Conservation (phyloP, 2,113 vertebrate genomes). For the Muntiacus reevesi region DNA sequence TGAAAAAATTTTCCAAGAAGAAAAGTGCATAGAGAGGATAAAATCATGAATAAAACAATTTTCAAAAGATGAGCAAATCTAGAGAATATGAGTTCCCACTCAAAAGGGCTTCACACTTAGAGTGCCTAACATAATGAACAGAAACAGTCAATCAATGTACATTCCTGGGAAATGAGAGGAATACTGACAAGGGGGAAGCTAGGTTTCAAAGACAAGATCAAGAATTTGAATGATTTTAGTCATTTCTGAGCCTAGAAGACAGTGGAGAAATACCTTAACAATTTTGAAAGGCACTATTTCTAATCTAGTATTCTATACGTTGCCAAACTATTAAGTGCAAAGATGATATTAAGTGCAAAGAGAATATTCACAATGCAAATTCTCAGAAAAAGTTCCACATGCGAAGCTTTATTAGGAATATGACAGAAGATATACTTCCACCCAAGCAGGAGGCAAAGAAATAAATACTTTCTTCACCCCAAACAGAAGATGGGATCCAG, state of each 20-base stretch:
- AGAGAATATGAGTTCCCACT: background rate
- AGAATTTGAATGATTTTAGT: background rate
- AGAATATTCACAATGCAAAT: background rate
- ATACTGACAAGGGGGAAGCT: background rate
- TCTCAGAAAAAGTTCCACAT: background rate
- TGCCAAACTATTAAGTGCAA: background rate
- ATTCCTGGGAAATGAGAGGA: background rate
- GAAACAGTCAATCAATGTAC: background rate
- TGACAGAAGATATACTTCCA: background rate
- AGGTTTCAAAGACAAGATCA: background rate
- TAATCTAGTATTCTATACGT: background rate
- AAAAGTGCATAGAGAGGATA: background rate
- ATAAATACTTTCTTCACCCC: background rate
- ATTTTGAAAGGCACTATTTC: background rate
- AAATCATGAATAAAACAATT: background rate
- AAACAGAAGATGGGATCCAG: background rate
- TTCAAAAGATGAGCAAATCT: background rate
- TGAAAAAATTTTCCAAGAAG: background rate
- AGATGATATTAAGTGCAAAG: background rate
- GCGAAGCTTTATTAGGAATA: background rate
- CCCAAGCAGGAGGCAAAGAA: background rate
- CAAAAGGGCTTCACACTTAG: background rate
- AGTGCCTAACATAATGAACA: background rate
- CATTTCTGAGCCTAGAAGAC: background rate
- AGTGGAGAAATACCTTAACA: background rate